Evolutionary conservation across 2,113 vertebrate genomes (phyloP).

Genomic region (Sinocyclocheilus maitianheensis): DNA sequence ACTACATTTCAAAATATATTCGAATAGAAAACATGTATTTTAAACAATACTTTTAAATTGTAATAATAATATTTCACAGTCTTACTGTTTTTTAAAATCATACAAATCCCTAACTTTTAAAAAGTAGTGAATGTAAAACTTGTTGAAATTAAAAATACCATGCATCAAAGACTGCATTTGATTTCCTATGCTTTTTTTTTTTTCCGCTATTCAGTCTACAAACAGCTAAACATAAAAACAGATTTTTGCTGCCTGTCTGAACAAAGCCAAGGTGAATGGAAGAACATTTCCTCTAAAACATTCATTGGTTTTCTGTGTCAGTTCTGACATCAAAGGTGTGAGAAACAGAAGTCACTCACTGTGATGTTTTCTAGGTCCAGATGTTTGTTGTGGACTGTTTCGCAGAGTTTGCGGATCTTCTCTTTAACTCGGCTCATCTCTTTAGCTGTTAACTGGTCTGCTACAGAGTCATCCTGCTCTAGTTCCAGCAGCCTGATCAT

Average conservation of each 20-base stretch:
- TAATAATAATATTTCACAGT: too few species aligned
- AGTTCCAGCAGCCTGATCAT: slow-evolving; percentile 96
- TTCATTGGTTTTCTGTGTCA: not conserved
- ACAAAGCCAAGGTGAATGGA: not conserved
- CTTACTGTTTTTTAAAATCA: too few species aligned
- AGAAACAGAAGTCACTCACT: slow-evolving; percentile 70
- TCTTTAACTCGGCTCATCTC: slow-evolving; percentile 97
- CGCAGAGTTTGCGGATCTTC: slow-evolving; percentile 96
- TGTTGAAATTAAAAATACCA: not conserved
- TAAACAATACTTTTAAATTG: too few species aligned
- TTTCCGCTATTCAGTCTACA: not conserved
- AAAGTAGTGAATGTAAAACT: not conserved
- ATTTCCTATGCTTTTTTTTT: slow-evolving; percentile 1
- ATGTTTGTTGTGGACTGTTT: slow-evolving; percentile 98
- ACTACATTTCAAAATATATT: too few species aligned
- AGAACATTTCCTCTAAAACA: not conserved
- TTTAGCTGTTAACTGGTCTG: slow-evolving; percentile 90
- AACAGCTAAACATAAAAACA: not conserved
- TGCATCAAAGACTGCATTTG: not conserved
- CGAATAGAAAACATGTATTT: too few species aligned
- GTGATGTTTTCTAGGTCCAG: slow-evolving; percentile 98
- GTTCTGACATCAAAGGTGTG: not conserved
- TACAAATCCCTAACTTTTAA: not conserved
- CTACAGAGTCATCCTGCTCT: slow-evolving; percentile 87
- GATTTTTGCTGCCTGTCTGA: slow-evolving; percentile 5